These are phyloP conservation scores for Hylomyscus alleni DNA, from an alignment of 2,797 vertebrate species.

Conservation along the genomic window DNA sequence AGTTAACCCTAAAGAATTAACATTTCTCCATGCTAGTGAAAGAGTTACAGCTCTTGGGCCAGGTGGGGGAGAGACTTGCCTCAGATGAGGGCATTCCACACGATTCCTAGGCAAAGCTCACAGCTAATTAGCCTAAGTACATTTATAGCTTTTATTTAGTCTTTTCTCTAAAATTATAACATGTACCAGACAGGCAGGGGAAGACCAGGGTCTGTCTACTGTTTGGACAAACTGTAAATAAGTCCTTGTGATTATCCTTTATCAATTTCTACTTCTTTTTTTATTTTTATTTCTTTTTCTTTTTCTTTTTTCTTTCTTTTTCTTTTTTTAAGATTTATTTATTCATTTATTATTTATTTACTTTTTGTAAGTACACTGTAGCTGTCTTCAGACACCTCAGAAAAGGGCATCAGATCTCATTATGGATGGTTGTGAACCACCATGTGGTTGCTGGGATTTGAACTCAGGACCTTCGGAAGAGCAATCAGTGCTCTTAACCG, in stretches of 20 bases:
- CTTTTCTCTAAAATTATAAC: not conserved
- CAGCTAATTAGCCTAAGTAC: not conserved
- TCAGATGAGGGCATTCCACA: not conserved
- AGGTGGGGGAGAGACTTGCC: not conserved
- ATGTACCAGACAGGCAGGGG: not conserved
- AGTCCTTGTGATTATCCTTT: not conserved
- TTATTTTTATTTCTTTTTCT: too few species aligned
- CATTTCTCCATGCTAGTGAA: not conserved
- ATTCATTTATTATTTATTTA: too few species aligned
- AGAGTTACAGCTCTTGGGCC: not conserved
- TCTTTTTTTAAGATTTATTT: too few species aligned
- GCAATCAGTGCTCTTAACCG: too few species aligned
- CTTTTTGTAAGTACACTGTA: too few species aligned
- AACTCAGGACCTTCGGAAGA: too few species aligned
- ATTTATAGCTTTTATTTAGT: not conserved
- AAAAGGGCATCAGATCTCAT: too few species aligned
- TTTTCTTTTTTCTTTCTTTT: too few species aligned
- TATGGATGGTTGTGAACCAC: too few species aligned
- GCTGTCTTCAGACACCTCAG: too few species aligned
- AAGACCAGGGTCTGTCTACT: not conserved
- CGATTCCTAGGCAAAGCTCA: not conserved
- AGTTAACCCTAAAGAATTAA: not conserved
- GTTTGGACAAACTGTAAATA: not conserved
- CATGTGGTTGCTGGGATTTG: too few species aligned
- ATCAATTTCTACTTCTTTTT: too few species aligned